Evolutionary conservation across 1,140 invertebrate genomes (phyloP), one percentile per base, ranked within the genome.

Genomic region (Hyposmocoma kahamanoa): DNA sequence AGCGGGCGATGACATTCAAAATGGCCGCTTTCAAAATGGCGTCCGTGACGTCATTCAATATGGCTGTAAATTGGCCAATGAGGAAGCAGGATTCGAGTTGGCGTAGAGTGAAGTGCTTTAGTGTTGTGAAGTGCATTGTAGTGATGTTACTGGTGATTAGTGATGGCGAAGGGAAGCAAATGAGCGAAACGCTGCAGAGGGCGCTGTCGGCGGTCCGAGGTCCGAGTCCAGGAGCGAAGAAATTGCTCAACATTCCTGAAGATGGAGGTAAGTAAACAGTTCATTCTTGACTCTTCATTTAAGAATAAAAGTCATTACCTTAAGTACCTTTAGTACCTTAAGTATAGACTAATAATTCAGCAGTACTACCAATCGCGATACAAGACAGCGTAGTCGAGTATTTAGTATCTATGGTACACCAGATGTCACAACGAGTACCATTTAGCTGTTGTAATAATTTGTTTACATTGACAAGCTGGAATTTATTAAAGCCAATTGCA

Each of bases 201-300:
- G 86, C 86, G 59, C 69, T 85, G 64, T 86, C 86, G 20, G 85
- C 83, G 41, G 84, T 83, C 6, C 56, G 86, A 0, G 86, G 86
- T 3, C 84, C 86, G 17, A 86, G 86, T 44, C 86, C 86, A 24
- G 86, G 86, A 0, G 86, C 86, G 2, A 87, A 87, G 77, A 87
- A 87, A 59, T 61, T 87, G 72, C 75, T 87, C 19, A 87, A 87
- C 48, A 87, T 87, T 42, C 86, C 86, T 10, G 86, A 87, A 56
- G 86, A 87, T 76, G 86, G 84, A 87, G 86, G 86, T 87, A 22
- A 68, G 75, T 56, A 9, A 47, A 22, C 11, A 22, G 11, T 49
- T 15, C 38, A 10, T n/a, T 30, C 13, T 30, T 8, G 5, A n/a
- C n/a, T n/a, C n/a, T n/a, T n/a, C n/a, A n/a, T n/a, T n/a, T n/a